Percentiles rank a stretch among this genome's conserved stretches.
Conservation (phyloP, 2,888 invertebrate genomes). For the Cerastis rubricosa region DNA sequence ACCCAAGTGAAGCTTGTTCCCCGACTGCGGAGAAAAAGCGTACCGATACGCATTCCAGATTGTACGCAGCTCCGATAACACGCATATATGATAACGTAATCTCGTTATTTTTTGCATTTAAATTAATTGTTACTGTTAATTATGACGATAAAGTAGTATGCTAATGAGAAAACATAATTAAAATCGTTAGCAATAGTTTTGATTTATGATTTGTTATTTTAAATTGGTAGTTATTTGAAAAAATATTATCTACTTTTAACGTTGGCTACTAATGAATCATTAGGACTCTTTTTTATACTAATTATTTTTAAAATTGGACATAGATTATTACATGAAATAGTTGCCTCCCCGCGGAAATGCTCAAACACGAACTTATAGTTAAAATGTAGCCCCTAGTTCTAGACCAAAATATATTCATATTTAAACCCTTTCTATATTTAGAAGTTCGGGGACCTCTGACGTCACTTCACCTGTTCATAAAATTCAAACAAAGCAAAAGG, state of each 20-base stretch:
- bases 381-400: conserved; percentile 6
- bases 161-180: conserved; percentile 28
- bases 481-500: conserved; percentile 51
- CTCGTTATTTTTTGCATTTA: conserved; percentile 39
- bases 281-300: not conserved
- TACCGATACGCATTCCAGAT: conserved; percentile 21
- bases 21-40: conserved; percentile 27
- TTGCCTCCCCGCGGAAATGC: not conserved
- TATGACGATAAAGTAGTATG: conserved; percentile 25
- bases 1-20: conserved; percentile 35
- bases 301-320: not conserved
- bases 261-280: conserved; percentile 28
- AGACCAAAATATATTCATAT: conserved; percentile 23
- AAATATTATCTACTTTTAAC: not conserved
- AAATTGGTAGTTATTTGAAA: conserved; percentile 10
- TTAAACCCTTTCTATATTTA: conserved; percentile 32
- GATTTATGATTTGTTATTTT: conserved; percentile 18
- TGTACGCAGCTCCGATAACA: conserved; percentile 17
- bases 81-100: conserved; percentile 48
- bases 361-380: not conserved
- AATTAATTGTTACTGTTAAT: conserved; percentile 44
- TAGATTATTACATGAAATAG: not conserved
- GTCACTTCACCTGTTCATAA: conserved; percentile 41
- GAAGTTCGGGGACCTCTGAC: conserved; percentile 31
- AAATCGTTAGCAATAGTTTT: not conserved